phyloP scores from a whole-genome alignment of 2,888 invertebrate species.

The Tiphia femorata region DNA sequence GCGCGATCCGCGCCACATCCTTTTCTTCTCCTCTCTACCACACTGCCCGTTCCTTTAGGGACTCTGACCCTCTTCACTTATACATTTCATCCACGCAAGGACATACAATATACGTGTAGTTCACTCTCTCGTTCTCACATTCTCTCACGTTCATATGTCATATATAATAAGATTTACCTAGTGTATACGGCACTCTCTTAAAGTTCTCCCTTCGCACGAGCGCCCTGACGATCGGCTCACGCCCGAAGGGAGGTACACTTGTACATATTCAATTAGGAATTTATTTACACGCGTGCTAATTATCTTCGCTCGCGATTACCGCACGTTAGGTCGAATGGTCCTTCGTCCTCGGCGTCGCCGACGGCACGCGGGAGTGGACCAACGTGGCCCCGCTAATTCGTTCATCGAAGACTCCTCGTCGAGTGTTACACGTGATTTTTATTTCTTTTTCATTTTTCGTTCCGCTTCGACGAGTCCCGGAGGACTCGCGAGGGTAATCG shows the following conservation, averaged over 20 bases:
- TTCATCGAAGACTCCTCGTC: neutral
- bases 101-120: conserved; percentile 13
- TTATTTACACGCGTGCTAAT: conserved; percentile 67
- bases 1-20: conserved; percentile 4
- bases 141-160: conserved; percentile 20
- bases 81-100: conserved; percentile 10
- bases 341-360: conserved; percentile 26
- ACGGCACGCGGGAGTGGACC: neutral
- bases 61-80: neutral
- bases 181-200: conserved; percentile 50
- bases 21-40: neutral
- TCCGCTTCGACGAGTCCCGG: neutral
- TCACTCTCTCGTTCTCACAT: conserved; percentile 9
- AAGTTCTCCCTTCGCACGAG: conserved; percentile 24
- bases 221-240: neutral
- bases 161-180: conserved; percentile 46
- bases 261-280: conserved; percentile 66
- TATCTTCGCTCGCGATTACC: conserved; percentile 36
- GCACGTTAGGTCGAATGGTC: conserved; percentile 26
- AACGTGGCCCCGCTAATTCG: neutral
- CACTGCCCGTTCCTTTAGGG: conserved; percentile 11
- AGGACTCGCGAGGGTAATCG: too few relatives aligned
- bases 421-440: too few relatives aligned
- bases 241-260: conserved; percentile 47
- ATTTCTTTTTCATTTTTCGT: neutral